These are phyloP conservation scores for Aphelenchoides avenae DNA, from an alignment of 1,140 invertebrate species.

Conservation along the genomic window DNA sequence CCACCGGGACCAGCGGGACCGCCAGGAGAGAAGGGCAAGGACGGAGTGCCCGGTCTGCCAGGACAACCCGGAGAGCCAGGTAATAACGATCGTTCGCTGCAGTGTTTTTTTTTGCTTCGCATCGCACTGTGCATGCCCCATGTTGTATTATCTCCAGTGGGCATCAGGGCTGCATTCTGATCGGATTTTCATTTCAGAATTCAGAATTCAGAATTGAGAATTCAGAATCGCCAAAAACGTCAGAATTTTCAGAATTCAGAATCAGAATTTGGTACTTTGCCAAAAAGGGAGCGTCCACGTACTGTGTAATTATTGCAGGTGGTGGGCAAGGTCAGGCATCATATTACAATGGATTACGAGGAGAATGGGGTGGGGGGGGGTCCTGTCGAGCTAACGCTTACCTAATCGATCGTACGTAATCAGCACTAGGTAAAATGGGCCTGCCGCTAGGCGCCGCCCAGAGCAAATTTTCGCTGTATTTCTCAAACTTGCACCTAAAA, in stretches of 20 bases:
- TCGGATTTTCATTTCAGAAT: neutral
- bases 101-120: neutral
- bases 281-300: neutral
- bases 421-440: too few species aligned
- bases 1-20: conserved; percentile 26
- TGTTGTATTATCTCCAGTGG: neutral
- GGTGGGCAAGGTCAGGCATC: conserved; percentile 41
- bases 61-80: conserved; percentile 18
- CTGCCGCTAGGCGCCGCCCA: too few species aligned
- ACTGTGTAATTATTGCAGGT: conserved; percentile 3
- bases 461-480: too few species aligned
- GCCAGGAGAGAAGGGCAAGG: conserved; percentile 28
- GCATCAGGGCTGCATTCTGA: neutral
- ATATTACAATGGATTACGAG: too few species aligned
- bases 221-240: conserved; percentile 1
- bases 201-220: neutral
- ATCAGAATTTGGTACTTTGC: neutral
- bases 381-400: too few species aligned
- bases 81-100: neutral
- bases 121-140: conserved; percentile 32
- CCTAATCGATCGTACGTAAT: too few species aligned
- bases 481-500: too few species aligned
- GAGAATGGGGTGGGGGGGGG: too few species aligned
- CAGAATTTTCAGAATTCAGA: neutral
- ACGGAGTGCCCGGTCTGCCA: conserved; percentile 15